Evolutionary conservation across 2,888 invertebrate species (phyloP), one percentile per base, ranked within the genome.

Genomic region (Acronicta psi): DNA sequence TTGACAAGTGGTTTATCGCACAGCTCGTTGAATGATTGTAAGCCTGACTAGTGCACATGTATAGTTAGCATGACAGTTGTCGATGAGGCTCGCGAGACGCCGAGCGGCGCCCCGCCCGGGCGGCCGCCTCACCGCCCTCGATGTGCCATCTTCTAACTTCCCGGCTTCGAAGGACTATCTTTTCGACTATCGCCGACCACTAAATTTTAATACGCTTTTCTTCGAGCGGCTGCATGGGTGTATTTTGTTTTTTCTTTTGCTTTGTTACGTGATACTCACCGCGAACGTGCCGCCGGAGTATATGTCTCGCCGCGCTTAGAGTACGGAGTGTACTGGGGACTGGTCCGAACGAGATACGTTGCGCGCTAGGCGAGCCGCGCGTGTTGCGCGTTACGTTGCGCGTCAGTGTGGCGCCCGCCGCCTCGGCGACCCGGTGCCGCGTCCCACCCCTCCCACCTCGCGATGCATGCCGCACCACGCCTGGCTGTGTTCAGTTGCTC

Each of bases 401-500:
- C 73, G 59, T 45, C 66, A 55, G 60, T 41, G 58, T 69, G 57
- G 69, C 67, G 77, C 65, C 73, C 71, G 72, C 75, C 75, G 69
- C 73, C 80, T 77, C 80, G 76, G 79, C 81, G 80, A 84, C 82
- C 84, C 86, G 88, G 87, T 84, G 87, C 88, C 89, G 86, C 88
- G 85, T 83, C 89, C 90, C 88, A 79, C 87, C 89, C 90, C 86
- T 83, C 89, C 88, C 90, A 86, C 91, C 91, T 89, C 92, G 91
- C 92, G 90, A 90, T 88, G 87, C 89, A 87, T 88, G 88, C 86
- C 90, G 91, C 92, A 92, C 92, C 91, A 89, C 92, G 94, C 93
- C 94, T 94, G 93, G 94, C 94, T 94, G 93, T 94, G 92, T 93
- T 94, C 90, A 89, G 93, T 94, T 93, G 94, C 94, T 93, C 93